Evolutionary conservation across 1,140 invertebrate genomes (phyloP).

Genomic region (Drosophila oshimai): DNA sequence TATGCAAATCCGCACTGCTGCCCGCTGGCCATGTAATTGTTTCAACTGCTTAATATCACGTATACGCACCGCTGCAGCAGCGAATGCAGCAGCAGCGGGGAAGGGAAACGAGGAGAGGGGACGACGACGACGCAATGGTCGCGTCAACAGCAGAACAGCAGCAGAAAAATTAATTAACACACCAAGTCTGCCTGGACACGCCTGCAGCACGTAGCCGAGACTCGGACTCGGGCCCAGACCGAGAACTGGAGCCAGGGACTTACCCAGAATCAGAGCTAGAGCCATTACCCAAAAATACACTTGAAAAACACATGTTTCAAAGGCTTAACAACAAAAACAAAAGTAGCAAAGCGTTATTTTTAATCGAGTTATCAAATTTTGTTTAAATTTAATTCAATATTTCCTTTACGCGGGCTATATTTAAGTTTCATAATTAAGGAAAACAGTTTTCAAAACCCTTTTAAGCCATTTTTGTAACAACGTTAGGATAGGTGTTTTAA

Average conservation of each 20-base stretch:
- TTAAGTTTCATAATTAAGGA: no score
- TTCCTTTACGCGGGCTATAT: no score
- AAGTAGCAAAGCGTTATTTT: no score
- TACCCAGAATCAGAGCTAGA: constrained; percentile 9
- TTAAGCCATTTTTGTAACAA: no score
- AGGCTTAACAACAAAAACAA: no score
- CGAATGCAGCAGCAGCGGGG: neutral
- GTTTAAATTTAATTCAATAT: no score
- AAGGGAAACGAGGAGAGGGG: neutral
- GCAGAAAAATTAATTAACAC: constrained; percentile 65
- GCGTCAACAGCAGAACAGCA: constrained; percentile 44
- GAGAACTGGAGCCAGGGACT: constrained; percentile 13
- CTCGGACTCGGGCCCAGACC: neutral
- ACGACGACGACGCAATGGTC: constrained; percentile 9
- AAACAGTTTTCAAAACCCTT: no score
- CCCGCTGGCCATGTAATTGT: constrained; percentile 53
- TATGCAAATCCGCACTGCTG: constrained; percentile 40
- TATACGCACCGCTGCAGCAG: constrained; percentile 50
- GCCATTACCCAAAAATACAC: constrained; percentile 8
- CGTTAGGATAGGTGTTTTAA: no score
- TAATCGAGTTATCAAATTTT: no score
- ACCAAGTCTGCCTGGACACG: constrained; percentile 45
- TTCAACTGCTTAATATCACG: constrained; percentile 61
- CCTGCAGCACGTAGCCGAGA: constrained; percentile 55
- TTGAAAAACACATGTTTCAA: neutral